Evolutionary conservation across 2,888 invertebrate genomes (phyloP), one percentile per base, ranked within the genome.

Genomic region (Ormyrus rosae): DNA sequence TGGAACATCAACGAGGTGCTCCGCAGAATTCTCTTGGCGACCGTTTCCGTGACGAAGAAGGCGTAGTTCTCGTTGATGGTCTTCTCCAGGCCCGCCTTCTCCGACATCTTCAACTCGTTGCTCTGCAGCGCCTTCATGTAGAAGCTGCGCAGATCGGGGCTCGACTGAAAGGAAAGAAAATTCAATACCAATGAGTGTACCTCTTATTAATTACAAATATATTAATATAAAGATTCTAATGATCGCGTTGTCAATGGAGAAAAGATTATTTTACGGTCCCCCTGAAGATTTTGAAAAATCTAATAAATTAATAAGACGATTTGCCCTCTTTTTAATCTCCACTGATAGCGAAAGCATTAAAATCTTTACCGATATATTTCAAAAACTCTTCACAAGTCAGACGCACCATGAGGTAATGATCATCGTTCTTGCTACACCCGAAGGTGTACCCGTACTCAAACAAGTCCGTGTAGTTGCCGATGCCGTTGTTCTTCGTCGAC

Each of bases 391-490:
- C 0, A 4, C 34, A 34, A 0, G 34, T 2, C 34, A 34, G 34
- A 34, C 34, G 34, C 89, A 94, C 94, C 91, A 93, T 92, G 64
- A 94, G 91, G 85, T 94, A 94, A 88, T 92, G 92, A 85, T 94
- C 94, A 82, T 94, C 94, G 10, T 92, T 92, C 10, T 93, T 93
- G 82, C 93, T 93, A 85, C 94, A 94, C 0, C 94, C 94, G 65
- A 94, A 92, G 85, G 92, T 92, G 84, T 94, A 93, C 84, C 93
- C 91, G 19, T 93, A 92, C 5, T 92, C 92, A 3, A 94, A 88
- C 1, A 94, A 92, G 69, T 94, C 94, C 0, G 92, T 91, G 2
- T 94, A 91, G 1, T 93, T 93, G 75, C 92, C 92, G 19, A 94
- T 93, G 19, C 90, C 89, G 5, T 87, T 86, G 0, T 92, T 92